These are phyloP conservation scores for Myrmecobius fasciatus DNA, from an alignment of 2,113 vertebrate genomes.

Conservation along the genomic window DNA sequence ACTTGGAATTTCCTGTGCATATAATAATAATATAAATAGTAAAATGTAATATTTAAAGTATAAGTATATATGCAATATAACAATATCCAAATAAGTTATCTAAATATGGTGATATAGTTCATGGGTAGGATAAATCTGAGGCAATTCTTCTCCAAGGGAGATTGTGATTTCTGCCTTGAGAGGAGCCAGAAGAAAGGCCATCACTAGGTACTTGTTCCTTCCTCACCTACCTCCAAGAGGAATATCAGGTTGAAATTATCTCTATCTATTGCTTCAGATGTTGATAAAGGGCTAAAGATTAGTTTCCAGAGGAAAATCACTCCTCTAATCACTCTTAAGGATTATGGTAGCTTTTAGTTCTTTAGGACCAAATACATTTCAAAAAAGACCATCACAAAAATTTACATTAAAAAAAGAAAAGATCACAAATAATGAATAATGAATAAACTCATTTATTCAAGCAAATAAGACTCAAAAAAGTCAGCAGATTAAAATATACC, in stretches of 20 bases:
- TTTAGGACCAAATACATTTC: neutral
- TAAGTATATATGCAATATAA: neutral
- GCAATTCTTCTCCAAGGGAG: neutral
- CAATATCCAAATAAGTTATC: neutral
- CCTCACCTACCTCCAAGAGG: too few species aligned
- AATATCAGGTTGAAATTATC: neutral
- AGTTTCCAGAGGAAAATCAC: neutral
- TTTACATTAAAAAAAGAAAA: neutral
- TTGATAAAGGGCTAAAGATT: neutral
- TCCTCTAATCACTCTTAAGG: neutral
- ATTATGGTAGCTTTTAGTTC: neutral
- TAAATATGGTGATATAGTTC: neutral
- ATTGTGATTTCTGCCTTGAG: neutral
- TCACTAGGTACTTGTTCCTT: too few species aligned
- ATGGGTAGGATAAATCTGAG: neutral
- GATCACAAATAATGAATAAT: neutral
- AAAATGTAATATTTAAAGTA: neutral
- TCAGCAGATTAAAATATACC: neutral
- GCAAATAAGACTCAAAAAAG: neutral
- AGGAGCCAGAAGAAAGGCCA: neutral
- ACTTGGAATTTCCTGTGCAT: neutral
- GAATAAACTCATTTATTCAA: neutral
- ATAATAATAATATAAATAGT: neutral
- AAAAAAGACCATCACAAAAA: neutral
- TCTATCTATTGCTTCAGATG: neutral